Evolutionary conservation across 2,888 invertebrate genomes (phyloP), one percentile per base, ranked within the genome.

Genomic region (Heliconius sara): DNA sequence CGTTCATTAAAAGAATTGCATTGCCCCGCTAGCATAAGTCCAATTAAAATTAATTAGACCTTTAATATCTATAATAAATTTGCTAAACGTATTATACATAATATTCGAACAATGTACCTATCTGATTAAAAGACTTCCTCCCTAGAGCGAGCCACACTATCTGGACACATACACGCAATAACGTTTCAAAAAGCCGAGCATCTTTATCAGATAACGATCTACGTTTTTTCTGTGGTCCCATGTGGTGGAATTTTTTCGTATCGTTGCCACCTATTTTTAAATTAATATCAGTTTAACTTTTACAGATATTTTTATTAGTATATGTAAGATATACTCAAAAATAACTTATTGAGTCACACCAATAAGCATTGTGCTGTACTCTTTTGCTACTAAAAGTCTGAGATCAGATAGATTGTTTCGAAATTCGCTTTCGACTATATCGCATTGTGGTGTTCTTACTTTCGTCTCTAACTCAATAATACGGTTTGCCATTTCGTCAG

Each of bases 81-180:
- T 68, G 19, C 12, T 39, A 68, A 68, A 68, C 10, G 22, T 60
- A 27, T 27, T 27, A 27, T 27, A 60, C 60, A 9, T 60, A n/a
- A n/a, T 10, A 27, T 25, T 3, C n/a, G 43, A 39, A 47, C 0
- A n/a, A 9, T 16, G 85, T 88, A 96, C 97, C 97, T 85, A 97
- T 96, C 84, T 96, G 91, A 85, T 94, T 92, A 84, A 96, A 95
- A 83, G 95, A 88, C 87, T 95, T 96, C 75, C 96, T 92, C 77
- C 96, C 95, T 66, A 97, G 88, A 34, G 96, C 96, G 82, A 97
- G 92, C 96, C 97, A 97, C 60, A 96, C 95, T 72, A 97, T 96
- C 85, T 96, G 95, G 70, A 96, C 95, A 73, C 96, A 92, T 88
- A 97, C 92, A 79, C 95, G 92, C 71, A 96, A 89, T 27, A 97